Evolutionary conservation across 2,797 vertebrate genomes (phyloP).

Genomic region (Peromyscus eremicus): DNA sequence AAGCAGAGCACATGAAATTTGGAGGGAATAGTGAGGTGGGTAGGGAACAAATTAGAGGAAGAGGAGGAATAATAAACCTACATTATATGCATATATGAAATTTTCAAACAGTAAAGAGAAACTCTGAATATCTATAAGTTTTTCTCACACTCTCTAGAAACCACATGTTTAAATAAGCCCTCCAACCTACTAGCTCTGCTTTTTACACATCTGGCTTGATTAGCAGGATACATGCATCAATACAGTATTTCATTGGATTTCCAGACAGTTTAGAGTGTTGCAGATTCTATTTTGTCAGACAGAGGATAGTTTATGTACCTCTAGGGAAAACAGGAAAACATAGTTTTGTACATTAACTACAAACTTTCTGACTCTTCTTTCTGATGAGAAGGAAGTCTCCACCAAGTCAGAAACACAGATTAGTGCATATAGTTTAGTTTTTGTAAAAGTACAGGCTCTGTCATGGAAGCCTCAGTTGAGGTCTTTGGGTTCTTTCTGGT

Average conservation of each 20-base stretch:
- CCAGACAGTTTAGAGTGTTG: neutral
- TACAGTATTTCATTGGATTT: neutral
- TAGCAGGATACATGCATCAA: neutral
- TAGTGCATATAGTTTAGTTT: neutral
- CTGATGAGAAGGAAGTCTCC: neutral
- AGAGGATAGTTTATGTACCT: neutral
- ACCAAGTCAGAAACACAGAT: neutral
- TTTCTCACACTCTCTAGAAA: neutral
- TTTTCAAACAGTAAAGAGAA: neutral
- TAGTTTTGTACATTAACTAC: neutral
- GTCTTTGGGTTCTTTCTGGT: neutral
- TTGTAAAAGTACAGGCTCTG: neutral
- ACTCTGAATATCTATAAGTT: neutral
- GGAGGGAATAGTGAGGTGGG: neutral
- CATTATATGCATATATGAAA: neutral
- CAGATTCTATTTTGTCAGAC: neutral
- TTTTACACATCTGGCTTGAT: neutral
- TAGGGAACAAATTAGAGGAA: neutral
- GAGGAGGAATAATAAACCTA: neutral
- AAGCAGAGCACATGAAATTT: neutral
- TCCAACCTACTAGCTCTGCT: neutral
- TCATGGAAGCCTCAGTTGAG: neutral
- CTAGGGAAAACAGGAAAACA: neutral
- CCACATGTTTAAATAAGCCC: neutral
- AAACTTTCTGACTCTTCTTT: slow-evolving; percentile 32